These are phyloP conservation scores for Zaprionus camerounensis DNA, from an alignment of 1,140 invertebrate species.

Conservation along the genomic window DNA sequence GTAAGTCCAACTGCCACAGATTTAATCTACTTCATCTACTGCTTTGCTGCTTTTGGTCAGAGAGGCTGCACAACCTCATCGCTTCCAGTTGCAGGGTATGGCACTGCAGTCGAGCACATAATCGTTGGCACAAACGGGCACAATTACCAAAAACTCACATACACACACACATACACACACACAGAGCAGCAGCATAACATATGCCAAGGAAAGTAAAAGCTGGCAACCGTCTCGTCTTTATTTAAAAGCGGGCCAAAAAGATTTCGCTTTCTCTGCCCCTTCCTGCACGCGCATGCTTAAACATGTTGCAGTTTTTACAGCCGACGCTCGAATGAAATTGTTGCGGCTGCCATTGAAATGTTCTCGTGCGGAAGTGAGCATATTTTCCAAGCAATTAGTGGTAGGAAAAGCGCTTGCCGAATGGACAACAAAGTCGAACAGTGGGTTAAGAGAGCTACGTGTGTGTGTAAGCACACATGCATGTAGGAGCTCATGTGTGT, in stretches of 20 bases:
- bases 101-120: constrained; percentile 35
- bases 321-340: constrained; percentile 51
- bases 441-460: constrained; percentile 39
- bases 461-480: background rate
- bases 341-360: constrained; percentile 71
- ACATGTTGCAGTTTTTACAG: constrained; percentile 51
- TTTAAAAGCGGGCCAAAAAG: constrained; percentile 57
- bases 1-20: no score
- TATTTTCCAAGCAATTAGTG: constrained; percentile 79
- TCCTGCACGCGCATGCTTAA: constrained; percentile 18
- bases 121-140: constrained; percentile 38
- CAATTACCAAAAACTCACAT: constrained; percentile 40
- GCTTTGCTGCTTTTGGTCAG: background rate
- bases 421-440: constrained; percentile 34
- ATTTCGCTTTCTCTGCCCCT: constrained; percentile 27
- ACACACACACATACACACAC: constrained; percentile 14
- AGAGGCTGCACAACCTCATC: background rate
- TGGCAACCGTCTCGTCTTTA: constrained; percentile 46
- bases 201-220: constrained; percentile 54
- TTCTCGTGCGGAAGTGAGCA: constrained; percentile 74
- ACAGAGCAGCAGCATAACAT: background rate
- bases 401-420: constrained; percentile 38
- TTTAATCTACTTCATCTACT: no score
- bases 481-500: background rate
- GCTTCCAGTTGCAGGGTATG: constrained; percentile 18